These are phyloP conservation scores for Sminthopsis crassicaudata DNA, from an alignment of 2,113 vertebrate genomes.

Conservation along the genomic window DNA sequence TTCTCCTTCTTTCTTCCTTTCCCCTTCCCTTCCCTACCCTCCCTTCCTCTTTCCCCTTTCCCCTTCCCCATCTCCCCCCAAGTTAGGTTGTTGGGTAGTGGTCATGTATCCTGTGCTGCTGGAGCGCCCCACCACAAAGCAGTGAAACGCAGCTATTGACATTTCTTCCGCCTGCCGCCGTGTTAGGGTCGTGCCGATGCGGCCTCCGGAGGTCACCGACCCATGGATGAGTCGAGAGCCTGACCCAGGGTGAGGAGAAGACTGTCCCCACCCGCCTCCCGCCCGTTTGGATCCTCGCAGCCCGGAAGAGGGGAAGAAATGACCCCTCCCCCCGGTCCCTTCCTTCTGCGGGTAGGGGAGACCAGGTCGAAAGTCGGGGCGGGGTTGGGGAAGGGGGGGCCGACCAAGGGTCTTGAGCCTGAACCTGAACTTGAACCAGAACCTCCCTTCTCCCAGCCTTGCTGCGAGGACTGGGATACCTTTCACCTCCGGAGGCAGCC, in stretches of 20 bases:
- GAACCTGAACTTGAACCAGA: no score
- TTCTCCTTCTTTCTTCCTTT: background rate
- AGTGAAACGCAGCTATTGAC: conserved; percentile 24
- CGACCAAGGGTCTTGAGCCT: no score
- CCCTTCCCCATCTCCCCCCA: background rate
- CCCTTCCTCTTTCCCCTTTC: background rate
- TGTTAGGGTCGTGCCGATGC: background rate
- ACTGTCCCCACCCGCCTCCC: background rate
- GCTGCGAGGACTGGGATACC: no score
- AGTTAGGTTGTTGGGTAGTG: background rate
- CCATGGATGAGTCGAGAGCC: conserved; percentile 55
- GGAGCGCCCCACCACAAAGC: background rate
- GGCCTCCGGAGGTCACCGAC: conserved; percentile 32
- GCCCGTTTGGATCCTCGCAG: background rate
- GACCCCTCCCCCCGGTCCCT: no score
- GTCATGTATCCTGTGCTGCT: conserved; percentile 45
- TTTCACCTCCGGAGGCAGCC: background rate
- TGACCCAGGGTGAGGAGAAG: conserved; percentile 33
- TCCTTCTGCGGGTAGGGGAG: background rate
- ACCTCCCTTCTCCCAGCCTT: no score
- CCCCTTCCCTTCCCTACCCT: background rate
- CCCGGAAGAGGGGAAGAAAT: background rate
- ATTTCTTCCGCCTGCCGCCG: conserved; percentile 11
- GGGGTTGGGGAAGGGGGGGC: no score
- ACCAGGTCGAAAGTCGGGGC: background rate